These are phyloP conservation scores for Hipposideros larvatus DNA, from an alignment of 2,797 vertebrate genomes.

Conservation along the genomic window DNA sequence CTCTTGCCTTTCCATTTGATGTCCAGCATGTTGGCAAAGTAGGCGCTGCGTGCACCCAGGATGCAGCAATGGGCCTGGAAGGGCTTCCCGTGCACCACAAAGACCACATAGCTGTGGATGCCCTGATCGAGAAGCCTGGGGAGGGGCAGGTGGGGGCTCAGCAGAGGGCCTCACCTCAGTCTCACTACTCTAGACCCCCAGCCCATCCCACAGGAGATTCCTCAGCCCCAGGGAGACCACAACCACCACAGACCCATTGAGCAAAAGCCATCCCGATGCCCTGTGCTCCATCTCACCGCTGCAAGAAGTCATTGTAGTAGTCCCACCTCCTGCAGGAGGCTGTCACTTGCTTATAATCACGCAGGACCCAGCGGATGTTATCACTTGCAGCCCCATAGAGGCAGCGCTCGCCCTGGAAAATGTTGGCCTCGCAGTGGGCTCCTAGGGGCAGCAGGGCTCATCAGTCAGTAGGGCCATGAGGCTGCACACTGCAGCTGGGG, in stretches of 20 bases:
- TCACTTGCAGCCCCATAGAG: constrained; percentile 95
- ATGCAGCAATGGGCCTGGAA: constrained; percentile 95
- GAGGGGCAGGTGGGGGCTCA: neutral
- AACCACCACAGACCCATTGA: neutral
- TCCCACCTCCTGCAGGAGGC: constrained; percentile 94
- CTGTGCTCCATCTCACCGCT: constrained; percentile 89
- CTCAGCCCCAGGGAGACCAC: neutral
- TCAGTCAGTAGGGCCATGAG: neutral
- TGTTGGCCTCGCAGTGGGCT: constrained; percentile 98
- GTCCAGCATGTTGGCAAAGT: constrained; percentile 97
- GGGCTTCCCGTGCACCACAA: constrained; percentile 95
- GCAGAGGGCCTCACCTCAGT: neutral
- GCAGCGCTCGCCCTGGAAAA: constrained; percentile 97
- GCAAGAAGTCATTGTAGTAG: constrained; percentile 95
- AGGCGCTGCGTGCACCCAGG: constrained; percentile 94
- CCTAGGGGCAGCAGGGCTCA: constrained; percentile 87
- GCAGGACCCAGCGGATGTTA: constrained; percentile 93
- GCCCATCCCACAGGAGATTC: too few species aligned
- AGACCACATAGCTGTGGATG: constrained; percentile 94
- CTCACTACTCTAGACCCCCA: neutral
- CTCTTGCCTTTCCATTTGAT: constrained; percentile 97
- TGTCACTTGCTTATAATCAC: constrained; percentile 96
- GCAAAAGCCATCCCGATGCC: neutral
- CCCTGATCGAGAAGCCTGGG: constrained; percentile 96
- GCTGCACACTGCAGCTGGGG: neutral